Evolutionary conservation across 2,888 invertebrate genomes (phyloP).

Genomic region (Philereme transversata): DNA sequence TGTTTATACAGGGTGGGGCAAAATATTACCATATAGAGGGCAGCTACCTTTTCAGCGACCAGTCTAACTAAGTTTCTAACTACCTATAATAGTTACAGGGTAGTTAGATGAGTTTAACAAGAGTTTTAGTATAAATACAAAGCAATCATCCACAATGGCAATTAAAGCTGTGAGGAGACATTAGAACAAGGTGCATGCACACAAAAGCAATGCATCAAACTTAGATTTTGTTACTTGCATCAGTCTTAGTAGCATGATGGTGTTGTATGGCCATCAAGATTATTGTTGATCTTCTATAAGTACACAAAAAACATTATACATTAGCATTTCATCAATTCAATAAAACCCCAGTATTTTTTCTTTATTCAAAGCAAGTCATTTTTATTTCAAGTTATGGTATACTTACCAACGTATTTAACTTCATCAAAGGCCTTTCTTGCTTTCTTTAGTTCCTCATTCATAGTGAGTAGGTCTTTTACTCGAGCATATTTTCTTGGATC

Average conservation of each 20-base stretch:
- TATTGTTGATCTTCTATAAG: constrained; percentile 82
- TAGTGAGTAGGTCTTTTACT: constrained; percentile 97
- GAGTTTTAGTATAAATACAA: too few species aligned
- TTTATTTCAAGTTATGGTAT: constrained; percentile 1
- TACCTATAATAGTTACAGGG: too few species aligned
- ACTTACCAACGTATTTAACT: constrained; percentile 96
- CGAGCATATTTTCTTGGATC: constrained; percentile 98
- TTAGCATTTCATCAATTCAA: constrained; percentile 23
- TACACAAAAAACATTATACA: constrained; percentile 53
- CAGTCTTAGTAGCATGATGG: constrained; percentile 76
- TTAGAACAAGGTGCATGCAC: constrained; percentile 54
- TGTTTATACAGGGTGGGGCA: too few species aligned
- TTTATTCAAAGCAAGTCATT: constrained; percentile 10
- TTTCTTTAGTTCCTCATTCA: constrained; percentile 99
- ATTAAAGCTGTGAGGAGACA: not conserved
- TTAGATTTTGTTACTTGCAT: constrained; percentile 77
- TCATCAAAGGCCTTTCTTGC: constrained; percentile 99
- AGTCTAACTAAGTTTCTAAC: too few species aligned
- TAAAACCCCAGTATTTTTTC: not conserved
- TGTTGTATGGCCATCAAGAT: constrained; percentile 64
- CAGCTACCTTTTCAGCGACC: too few species aligned
- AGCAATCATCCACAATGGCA: too few species aligned
- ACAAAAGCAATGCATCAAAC: constrained; percentile 67
- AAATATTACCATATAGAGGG: too few species aligned
- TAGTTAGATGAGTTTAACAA: too few species aligned